phyloP scores from a whole-genome alignment of 2,113 vertebrate genomes.

The Chlorocebus sabaeus region DNA sequence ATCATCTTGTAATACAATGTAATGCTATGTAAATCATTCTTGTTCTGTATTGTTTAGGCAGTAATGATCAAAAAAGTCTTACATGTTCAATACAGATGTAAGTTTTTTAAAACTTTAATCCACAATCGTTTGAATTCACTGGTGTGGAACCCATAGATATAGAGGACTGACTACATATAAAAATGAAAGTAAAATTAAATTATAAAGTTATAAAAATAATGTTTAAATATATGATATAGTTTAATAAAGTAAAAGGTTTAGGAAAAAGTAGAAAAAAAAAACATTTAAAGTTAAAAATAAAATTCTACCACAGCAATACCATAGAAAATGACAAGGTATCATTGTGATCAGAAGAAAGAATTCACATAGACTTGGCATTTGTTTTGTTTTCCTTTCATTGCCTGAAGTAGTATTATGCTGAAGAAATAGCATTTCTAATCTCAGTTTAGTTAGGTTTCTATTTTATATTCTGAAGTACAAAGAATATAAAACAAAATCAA shows the following conservation, averaged over 20 bases:
- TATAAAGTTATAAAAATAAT: not conserved
- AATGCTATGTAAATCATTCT: not conserved
- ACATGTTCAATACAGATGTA: not conserved
- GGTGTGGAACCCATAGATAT: not conserved
- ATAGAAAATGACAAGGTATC: not conserved
- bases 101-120: not conserved
- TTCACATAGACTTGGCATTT: not conserved
- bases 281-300: not conserved
- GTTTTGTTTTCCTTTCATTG: constrained; percentile 26
- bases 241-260: not conserved
- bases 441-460: not conserved
- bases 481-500: constrained; percentile 54
- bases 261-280: not conserved
- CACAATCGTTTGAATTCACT: not conserved
- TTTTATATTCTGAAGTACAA: constrained; percentile 49
- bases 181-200: not conserved
- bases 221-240: too few species aligned
- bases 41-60: not conserved
- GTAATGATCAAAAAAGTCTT: not conserved
- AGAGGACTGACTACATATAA: not conserved
- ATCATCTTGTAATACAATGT: not conserved
- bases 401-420: constrained; percentile 15
- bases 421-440: constrained; percentile 51
- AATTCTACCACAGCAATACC: not conserved
- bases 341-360: not conserved